Conservation (phyloP, 2,888 invertebrate genomes). For the Caenorhabditis virilis region DNA sequence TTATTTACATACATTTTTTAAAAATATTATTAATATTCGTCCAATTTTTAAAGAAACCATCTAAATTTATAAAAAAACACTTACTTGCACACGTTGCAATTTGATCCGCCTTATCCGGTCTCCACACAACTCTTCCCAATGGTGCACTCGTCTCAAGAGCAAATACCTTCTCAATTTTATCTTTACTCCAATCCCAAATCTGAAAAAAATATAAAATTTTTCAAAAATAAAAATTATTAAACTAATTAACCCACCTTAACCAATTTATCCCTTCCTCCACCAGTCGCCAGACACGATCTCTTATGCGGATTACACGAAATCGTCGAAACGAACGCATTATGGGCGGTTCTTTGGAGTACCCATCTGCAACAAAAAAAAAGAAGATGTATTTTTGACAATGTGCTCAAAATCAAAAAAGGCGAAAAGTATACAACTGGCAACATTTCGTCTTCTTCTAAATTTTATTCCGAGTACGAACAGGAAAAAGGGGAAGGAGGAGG, state of each 20-base stretch:
- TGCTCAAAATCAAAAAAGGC: too few relatives aligned
- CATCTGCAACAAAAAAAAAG: too few relatives aligned
- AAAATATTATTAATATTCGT: too few relatives aligned
- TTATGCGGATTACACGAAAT: conserved; percentile 38
- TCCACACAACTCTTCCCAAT: conserved; percentile 44
- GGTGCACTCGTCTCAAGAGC: conserved; percentile 48
- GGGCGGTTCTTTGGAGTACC: conserved; percentile 37
- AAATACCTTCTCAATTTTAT: conserved; percentile 7
- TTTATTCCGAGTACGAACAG: too few relatives aligned
- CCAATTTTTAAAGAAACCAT: too few relatives aligned
- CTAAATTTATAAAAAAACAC: too few relatives aligned
- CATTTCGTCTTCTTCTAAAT: too few relatives aligned
- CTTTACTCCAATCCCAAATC: conserved; percentile 48
- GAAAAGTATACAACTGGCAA: too few relatives aligned
- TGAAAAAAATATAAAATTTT: conserved; percentile 10
- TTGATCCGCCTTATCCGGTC: conserved; percentile 38
- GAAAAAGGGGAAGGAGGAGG: too few relatives aligned
- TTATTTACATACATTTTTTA: too few relatives aligned
- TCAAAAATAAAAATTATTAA: not conserved
- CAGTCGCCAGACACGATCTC: conserved; percentile 38
- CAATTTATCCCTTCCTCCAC: conserved; percentile 53
- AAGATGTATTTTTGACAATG: too few relatives aligned
- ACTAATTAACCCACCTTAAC: conserved; percentile 33
- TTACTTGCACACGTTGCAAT: conserved; percentile 44
- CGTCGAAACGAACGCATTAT: conserved; percentile 44